These are phyloP conservation scores for Lasioglossum lativentre DNA, from an alignment of 2,888 invertebrate species.

Conservation along the genomic window DNA sequence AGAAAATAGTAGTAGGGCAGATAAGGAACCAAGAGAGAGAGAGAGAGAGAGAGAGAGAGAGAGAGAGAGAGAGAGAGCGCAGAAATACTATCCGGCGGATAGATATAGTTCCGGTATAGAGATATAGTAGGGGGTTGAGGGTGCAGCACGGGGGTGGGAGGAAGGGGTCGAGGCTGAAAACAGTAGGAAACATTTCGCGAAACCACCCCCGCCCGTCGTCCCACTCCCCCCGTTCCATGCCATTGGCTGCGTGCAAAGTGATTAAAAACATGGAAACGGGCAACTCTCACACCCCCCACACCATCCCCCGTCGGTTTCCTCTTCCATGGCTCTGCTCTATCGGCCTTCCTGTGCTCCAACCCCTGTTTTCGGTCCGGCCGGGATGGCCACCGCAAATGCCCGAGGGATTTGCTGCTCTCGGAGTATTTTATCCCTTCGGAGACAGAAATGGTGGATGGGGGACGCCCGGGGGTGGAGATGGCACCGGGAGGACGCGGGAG, in stretches of 20 bases:
- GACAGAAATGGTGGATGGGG: constrained; percentile 48
- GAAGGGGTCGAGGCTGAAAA: constrained; percentile 38
- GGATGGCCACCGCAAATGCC: constrained; percentile 76
- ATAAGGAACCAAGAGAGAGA: not conserved
- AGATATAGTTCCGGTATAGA: constrained; percentile 29
- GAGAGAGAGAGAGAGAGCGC: not conserved
- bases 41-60: not conserved
- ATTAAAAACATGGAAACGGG: constrained; percentile 77
- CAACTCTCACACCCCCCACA: constrained; percentile 63
- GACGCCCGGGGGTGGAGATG: not conserved
- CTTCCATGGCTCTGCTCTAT: constrained; percentile 56
- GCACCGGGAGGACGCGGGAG: not conserved
- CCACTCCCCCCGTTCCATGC: constrained; percentile 60
- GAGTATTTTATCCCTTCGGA: constrained; percentile 69
- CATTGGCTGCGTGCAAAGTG: constrained; percentile 79
- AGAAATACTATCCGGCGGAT: constrained; percentile 20
- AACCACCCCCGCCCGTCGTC: constrained; percentile 21
- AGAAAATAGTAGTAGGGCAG: not conserved
- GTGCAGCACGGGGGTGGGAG: not conserved
- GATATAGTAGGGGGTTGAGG: constrained; percentile 16
- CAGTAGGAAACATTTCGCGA: constrained; percentile 62
- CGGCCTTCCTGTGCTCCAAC: constrained; percentile 59
- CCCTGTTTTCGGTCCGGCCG: constrained; percentile 65
- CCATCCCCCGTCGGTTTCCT: constrained; percentile 34
- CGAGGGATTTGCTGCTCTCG: constrained; percentile 73